These are phyloP conservation scores for Ditylenchus dipsaci DNA, from an alignment of 1,140 invertebrate genomes.

Conservation along the genomic window DNA sequence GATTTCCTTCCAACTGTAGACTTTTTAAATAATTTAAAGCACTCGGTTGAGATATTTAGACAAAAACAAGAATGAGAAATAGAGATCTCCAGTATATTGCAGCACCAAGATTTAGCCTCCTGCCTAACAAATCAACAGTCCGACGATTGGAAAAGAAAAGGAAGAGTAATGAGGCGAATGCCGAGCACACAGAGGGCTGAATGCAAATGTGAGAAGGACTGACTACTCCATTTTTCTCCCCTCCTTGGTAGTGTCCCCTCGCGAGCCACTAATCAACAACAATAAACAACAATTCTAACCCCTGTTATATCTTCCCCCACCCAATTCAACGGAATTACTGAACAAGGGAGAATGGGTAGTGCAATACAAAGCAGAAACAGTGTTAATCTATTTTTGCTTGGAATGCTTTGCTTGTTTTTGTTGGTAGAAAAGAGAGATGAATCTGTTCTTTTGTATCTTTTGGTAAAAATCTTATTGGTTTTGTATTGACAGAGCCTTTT, in stretches of 20 bases:
- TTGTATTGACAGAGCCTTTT: too few relatives aligned
- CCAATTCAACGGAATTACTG: not conserved
- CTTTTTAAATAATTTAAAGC: not conserved
- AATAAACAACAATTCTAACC: not conserved
- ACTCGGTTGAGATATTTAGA: not conserved
- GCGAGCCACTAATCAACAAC: not conserved
- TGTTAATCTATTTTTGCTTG: constrained; percentile 10
- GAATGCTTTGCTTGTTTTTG: not conserved
- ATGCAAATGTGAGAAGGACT: not conserved
- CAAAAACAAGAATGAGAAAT: not conserved
- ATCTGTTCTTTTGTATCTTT: too few relatives aligned
- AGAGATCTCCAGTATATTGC: not conserved
- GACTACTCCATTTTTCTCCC: not conserved
- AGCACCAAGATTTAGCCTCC: not conserved
- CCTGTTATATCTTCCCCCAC: not conserved
- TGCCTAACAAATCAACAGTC: constrained; percentile 1
- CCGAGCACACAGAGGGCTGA: not conserved
- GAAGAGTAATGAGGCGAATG: not conserved
- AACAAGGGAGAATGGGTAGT: not conserved
- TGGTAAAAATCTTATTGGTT: too few relatives aligned
- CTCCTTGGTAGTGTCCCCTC: not conserved
- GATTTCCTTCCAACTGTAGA: not conserved
- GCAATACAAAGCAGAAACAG: not conserved
- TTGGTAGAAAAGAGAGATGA: too few relatives aligned
- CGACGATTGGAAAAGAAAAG: not conserved